Conservation (phyloP, 2,113 vertebrate genomes). For the Aleadryas rufinucha region DNA sequence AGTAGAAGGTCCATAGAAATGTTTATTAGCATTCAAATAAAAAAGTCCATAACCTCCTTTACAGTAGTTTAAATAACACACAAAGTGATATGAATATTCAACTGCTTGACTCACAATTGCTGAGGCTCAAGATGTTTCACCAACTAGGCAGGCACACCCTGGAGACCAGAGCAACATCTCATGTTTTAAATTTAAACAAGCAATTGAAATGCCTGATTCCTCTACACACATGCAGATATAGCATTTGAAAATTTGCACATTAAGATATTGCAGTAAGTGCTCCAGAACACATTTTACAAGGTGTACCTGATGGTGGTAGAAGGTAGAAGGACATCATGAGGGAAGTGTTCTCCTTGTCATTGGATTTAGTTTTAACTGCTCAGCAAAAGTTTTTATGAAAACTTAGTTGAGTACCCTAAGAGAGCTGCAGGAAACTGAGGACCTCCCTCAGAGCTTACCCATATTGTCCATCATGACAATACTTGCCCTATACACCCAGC, state of each 20-base stretch:
- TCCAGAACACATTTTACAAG: neutral
- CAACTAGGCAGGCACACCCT: neutral
- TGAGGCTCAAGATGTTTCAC: neutral
- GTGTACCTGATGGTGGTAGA: neutral
- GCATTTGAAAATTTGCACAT: neutral
- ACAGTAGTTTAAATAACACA: neutral
- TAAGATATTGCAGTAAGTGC: neutral
- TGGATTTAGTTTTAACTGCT: neutral
- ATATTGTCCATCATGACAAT: neutral
- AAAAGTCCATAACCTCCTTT: neutral
- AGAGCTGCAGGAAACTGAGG: neutral
- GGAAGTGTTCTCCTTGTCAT: neutral
- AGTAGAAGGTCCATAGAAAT: neutral
- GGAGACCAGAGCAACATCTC: neutral
- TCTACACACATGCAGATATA: accelerated
- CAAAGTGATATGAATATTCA: neutral
- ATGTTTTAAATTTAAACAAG: neutral
- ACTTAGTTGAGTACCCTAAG: neutral
- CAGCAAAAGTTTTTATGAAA: neutral
- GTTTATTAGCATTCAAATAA: neutral
- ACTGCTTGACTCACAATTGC: neutral
- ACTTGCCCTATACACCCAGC: neutral
- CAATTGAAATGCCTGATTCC: accelerated
- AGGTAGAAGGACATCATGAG: neutral
- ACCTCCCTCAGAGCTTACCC: neutral